Percentiles rank a stretch among this genome's conserved stretches.
Evolutionary conservation across 1,140 invertebrate genomes (phyloP).

Genomic region (Saxidomus purpurata): DNA sequence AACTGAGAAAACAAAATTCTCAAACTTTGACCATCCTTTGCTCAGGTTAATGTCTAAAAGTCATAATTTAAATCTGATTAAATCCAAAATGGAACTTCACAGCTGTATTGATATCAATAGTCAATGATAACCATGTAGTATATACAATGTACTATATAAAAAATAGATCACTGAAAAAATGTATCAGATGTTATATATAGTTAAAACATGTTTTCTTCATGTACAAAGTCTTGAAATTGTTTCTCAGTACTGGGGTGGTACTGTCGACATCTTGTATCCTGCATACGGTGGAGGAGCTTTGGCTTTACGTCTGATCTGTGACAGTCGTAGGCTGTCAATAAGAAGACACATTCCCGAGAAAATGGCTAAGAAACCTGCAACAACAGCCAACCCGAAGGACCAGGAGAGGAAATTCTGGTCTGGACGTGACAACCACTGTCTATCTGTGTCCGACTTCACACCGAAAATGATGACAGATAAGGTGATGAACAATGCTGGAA

Average conservation of each 20-base stretch:
- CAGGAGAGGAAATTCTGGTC: constrained; percentile 98
- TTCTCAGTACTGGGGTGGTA: constrained; percentile 45
- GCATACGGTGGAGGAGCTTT: constrained; percentile 35
- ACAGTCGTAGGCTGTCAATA: constrained; percentile 47
- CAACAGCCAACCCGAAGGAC: constrained; percentile 96
- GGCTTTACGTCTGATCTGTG: not conserved
- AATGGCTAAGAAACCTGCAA: constrained; percentile 92
- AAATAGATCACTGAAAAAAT: no score
- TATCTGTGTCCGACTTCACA: constrained; percentile 92
- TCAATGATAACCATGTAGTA: no score
- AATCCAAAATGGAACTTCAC: no score
- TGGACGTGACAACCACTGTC: constrained; percentile 98
- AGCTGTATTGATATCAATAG: no score
- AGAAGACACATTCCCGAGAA: constrained; percentile 75
- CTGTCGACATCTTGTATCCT: constrained; percentile 58
- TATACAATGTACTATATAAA: no score
- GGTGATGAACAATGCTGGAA: constrained; percentile 92
- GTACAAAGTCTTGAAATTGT: not conserved
- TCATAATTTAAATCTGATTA: no score
- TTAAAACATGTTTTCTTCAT: no score
- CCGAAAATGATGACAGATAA: constrained; percentile 96
- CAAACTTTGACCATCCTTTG: no score
- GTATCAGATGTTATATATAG: no score
- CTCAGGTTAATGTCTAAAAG: no score
- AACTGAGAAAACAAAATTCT: no score